These are phyloP conservation scores for Petrocephalus schoutedeni DNA, from an alignment of 2,797 vertebrate species.

Conservation along the genomic window DNA sequence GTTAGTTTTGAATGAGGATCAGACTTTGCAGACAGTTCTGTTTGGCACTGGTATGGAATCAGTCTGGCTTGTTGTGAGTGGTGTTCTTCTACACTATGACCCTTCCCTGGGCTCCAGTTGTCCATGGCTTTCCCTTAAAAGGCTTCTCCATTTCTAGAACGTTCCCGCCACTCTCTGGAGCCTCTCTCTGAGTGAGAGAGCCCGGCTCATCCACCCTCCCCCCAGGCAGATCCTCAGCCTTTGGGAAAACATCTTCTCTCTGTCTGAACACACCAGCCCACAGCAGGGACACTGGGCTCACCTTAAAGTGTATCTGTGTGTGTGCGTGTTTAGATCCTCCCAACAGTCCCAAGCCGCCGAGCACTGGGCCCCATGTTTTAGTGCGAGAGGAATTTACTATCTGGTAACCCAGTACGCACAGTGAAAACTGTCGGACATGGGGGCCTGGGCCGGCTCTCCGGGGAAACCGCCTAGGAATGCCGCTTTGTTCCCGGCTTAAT, in stretches of 20 bases:
- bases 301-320: conserved; percentile 17
- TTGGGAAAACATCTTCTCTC: conserved; percentile 24
- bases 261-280: conserved; percentile 21
- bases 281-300: conserved; percentile 25
- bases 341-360: not conserved
- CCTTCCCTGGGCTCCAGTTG: not conserved
- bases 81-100: not conserved
- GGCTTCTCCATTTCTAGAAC: not conserved
- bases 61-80: too few species aligned
- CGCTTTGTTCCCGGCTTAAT: conserved; percentile 31
- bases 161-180: not conserved
- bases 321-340: conserved; percentile 17
- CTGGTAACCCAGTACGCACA: conserved; percentile 13
- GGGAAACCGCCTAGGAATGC: conserved; percentile 33
- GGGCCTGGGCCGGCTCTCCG: conserved; percentile 34
- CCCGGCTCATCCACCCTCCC: not conserved
- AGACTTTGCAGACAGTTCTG: not conserved
- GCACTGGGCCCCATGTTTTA: conserved; percentile 4
- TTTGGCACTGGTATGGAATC: not conserved
- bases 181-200: not conserved
- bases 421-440: conserved; percentile 25
- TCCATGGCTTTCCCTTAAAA: not conserved
- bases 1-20: not conserved
- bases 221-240: not conserved
- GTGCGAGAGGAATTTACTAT: not conserved